Evolutionary conservation across 2,888 invertebrate species (phyloP), one percentile per base, ranked within the genome.

Genomic region (Tachina grossa): DNA sequence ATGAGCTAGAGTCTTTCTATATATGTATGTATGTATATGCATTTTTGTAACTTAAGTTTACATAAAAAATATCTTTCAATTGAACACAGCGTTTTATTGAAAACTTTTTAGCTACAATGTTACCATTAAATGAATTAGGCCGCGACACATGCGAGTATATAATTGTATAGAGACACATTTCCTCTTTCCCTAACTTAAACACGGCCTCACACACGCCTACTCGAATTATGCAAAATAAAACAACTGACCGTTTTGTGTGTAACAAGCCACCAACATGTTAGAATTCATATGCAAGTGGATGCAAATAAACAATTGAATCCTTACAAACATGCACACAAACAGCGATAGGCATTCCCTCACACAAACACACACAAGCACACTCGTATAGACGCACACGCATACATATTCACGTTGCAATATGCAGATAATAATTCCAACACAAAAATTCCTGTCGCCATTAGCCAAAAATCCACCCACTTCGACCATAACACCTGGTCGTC

Each of bases 401-500:
- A 51, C 19, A 49, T 4, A 9, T 6, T 8, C 14, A 16, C 8
- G 39, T 22, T 45, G 71, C 16, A 39, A 43, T 16, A 14, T 16
- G 16, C 19, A 57, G 1, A 39, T 14, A 57, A 8, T 11, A 6
- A 45, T 53, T n/a, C 22, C 3, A 4, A 76, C 31, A 66, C 43
- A 74, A 41, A 14, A 59, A 68, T 65, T 43, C 49, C 16, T 51
- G 61, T 63, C 45, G 19, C 75, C 68, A 68, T n/a, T 53, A 61
- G 57, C 71, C 71, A 57, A 69, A 31, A 69, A 49, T 76, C 63
- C 76, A 71, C 82, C 77, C 74, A 74, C 69, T 75, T 69, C 75
- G 65, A 82, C 82, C 78, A 75, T 51, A 85, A 82, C 82, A 85
- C 82, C 85, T 85, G 82, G 82, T 82, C 65, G 63, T 69, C 82